Evolutionary conservation across 30 jellyfish, hydroid and myxozoan genomes (phyloP), one percentile per base, ranked within the genome.

Genomic region (Clytia hemisphaerica): DNA sequence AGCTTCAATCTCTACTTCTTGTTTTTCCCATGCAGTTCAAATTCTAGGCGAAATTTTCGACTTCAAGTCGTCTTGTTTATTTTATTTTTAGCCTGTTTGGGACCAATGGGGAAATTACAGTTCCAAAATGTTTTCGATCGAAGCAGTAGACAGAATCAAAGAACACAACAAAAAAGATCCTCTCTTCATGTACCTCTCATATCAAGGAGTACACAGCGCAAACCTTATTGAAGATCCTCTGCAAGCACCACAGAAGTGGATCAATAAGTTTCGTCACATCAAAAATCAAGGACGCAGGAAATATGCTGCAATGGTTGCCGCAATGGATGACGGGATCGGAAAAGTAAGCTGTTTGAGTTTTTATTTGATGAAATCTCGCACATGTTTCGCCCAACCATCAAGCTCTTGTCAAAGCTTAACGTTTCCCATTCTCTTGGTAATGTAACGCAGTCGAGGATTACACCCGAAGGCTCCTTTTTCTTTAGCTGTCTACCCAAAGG

Each of bases 141-240:
- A 45, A 24, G 81, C 81, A 0, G 37, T 69, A 15, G 81, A 69
- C 61, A 47, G 81, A 34, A 69, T 69, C 22, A 33, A 58, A 24
- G 1, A 69, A 2, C 81, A 69, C 48, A 37, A 49, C 21, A 0
- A 32, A 6, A 24, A 51, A 25, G 55, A 69, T 24, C 81, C 81
- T 2, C 16, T 69, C 57, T 69, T 69, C 29, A 58, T 69, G 2
- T 69, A 69, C 28, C 77, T 69, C 4, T 76, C 81, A 24, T 69
- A 44, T 50, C 81, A 69, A 69, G 81, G 51, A 1, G 81, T 69
- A 15, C 81, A 69, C 53, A 69, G 81, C 49, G 76, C 76, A 45
- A 69, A 69, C 73, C 64, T 65, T 6, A 12, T 22, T 3, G 80
- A 70, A 47, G 76, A 69, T 50, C 81, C 81, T 16, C 29, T 69